These are phyloP conservation scores for Fopius arisanus DNA, from an alignment of 1,140 invertebrate species.

Conservation along the genomic window DNA sequence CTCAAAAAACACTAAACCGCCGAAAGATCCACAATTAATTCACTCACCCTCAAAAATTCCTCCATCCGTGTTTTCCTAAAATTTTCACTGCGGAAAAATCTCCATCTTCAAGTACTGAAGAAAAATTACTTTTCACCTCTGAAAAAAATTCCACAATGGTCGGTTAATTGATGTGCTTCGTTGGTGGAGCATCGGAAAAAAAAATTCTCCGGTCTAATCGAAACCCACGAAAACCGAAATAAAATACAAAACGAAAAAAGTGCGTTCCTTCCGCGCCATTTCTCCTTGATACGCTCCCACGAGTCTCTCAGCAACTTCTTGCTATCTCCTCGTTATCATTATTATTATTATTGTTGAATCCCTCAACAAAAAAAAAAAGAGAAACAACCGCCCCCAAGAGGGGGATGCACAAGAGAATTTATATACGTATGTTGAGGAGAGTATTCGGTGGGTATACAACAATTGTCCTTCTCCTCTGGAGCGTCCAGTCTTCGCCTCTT, in stretches of 20 bases:
- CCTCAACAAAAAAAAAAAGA: neutral
- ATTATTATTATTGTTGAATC: slow-evolving; percentile 16
- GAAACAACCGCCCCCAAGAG: too few species aligned
- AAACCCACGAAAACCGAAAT: neutral
- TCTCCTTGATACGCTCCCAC: slow-evolving; percentile 10
- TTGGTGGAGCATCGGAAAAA: too few species aligned
- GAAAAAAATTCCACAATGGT: too few species aligned
- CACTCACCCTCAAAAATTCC: too few species aligned
- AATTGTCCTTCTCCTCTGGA: slow-evolving; percentile 17
- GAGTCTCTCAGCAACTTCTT: slow-evolving; percentile 12
- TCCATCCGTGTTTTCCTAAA: too few species aligned
- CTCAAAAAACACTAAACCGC: too few species aligned
- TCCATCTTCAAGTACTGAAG: too few species aligned
- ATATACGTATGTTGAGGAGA: slow-evolving; percentile 9
- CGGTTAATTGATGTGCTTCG: too few species aligned
- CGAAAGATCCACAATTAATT: too few species aligned
- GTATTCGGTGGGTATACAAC: neutral
- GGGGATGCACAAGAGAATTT: neutral
- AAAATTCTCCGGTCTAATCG: too few species aligned
- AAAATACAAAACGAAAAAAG: neutral
- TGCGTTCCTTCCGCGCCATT: slow-evolving; percentile 16
- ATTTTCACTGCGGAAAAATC: too few species aligned
- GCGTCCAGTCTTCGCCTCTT: slow-evolving; percentile 14
- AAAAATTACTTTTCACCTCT: too few species aligned
- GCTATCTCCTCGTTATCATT: slow-evolving; percentile 12